phyloP scores from a whole-genome alignment of 2,888 invertebrate genomes.

The Diarsia rubi region DNA sequence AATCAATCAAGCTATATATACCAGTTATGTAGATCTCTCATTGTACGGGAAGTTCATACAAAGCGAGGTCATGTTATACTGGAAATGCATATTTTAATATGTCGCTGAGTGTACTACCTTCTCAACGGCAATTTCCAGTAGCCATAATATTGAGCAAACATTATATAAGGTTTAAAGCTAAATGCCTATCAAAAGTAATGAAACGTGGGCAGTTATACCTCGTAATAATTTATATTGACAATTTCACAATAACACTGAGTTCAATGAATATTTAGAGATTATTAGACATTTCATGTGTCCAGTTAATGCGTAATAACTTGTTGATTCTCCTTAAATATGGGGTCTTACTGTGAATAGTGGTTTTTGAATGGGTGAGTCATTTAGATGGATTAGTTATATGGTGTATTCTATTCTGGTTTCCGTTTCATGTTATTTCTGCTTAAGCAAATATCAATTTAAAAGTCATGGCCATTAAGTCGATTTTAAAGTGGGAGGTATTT shows the following conservation, averaged over 20 bases:
- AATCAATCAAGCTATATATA: too few species aligned
- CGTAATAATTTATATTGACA: conserved; percentile 22
- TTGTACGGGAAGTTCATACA: too few species aligned
- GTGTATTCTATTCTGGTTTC: neutral
- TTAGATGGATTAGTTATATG: conserved; percentile 12
- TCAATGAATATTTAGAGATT: conserved; percentile 43
- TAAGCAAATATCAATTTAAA: neutral
- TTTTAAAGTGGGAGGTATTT: neutral
- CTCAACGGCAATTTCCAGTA: neutral
- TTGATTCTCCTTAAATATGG: conserved; percentile 21
- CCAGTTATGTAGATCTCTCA: too few species aligned
- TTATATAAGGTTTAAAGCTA: conserved; percentile 24
- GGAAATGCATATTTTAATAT: too few species aligned
- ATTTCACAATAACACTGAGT: conserved; percentile 19
- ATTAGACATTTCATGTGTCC: conserved; percentile 21
- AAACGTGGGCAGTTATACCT: conserved; percentile 28
- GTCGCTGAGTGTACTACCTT: neutral
- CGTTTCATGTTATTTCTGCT: neutral
- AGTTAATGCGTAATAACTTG: conserved; percentile 22
- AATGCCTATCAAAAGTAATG: conserved; percentile 40
- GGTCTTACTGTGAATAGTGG: conserved; percentile 31
- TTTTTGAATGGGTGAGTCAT: conserved; percentile 34
- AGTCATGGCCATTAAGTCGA: too few species aligned
- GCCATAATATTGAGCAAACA: conserved; percentile 10
- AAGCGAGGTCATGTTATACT: too few species aligned